phyloP scores from a whole-genome alignment of 2,888 invertebrate species.

The Hirudinaria manillensis region DNA sequence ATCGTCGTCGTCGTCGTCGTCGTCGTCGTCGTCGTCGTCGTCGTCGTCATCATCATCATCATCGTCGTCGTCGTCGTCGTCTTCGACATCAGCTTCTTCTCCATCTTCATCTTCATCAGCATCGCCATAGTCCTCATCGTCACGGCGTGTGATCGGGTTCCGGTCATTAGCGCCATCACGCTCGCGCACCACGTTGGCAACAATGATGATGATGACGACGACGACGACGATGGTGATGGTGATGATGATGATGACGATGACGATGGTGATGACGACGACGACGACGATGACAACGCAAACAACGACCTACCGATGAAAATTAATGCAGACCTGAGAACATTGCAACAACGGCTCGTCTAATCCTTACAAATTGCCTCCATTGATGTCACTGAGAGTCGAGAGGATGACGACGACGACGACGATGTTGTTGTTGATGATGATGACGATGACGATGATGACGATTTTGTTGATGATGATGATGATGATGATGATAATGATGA shows the following conservation, averaged over 20 bases:
- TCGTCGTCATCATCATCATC: too few relatives aligned
- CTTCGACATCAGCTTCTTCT: too few relatives aligned
- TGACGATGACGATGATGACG: constrained; percentile 31
- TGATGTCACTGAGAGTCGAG: constrained; percentile 31
- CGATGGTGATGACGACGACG: constrained; percentile 14
- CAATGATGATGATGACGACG: constrained; percentile 18
- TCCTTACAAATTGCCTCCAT: not conserved
- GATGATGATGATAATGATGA: constrained; percentile 31
- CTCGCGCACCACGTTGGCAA: too few relatives aligned
- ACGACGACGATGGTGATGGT: constrained; percentile 21
- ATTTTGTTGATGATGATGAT: constrained; percentile 27
- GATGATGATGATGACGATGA: constrained; percentile 29
- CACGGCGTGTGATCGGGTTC: too few relatives aligned
- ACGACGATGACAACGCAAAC: not conserved
- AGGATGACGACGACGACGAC: constrained; percentile 31
- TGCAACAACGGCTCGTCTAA: too few relatives aligned
- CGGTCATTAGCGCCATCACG: too few relatives aligned
- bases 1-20: too few relatives aligned
- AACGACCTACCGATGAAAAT: constrained; percentile 1
- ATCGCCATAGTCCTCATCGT: too few relatives aligned
- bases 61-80: not conserved
- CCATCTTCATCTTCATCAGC: not conserved
- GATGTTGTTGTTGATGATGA: constrained; percentile 31
- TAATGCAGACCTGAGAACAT: not conserved
- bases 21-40: not conserved